Evolutionary conservation across 2,888 invertebrate species (phyloP), one percentile per base, ranked within the genome.

Genomic region (Lasioglossum oenotherae): DNA sequence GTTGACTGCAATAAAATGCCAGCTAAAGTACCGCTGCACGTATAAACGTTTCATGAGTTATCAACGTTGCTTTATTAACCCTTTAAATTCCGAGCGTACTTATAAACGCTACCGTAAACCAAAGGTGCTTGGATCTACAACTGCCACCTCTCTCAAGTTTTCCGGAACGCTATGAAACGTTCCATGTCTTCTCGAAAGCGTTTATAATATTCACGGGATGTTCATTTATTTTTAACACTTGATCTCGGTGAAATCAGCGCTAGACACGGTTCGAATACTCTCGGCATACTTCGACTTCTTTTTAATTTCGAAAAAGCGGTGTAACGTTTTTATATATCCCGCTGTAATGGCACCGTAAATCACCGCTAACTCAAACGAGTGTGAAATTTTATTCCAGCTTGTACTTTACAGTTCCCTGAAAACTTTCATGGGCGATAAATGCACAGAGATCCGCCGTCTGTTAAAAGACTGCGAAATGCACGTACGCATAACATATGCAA

Each of bases 391-490:
- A 64, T 64, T 31, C 64, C 64, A 2, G 6, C 31, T 64, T 16
- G 64, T 31, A 31, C 16, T 6, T 31, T 31, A 31, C 64, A 31
- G 64, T 64, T 64, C 31, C 31, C 31, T 64, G 64, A 64, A 64
- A 64, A 31, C 31, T 16, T 64, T 64, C 64, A 64, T 64, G 31
- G 64, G 6, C 64, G 27, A 64, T 64, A 64, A 64, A 64, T 6
- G 64, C 64, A 6, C n/a, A 5, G 31, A 31, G 27, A 31, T 14
- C 64, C 2, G 60, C 60, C 31, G 64, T 31, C 31, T 64, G 64
- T 64, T 64, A 64, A 64, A 31, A 6, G 31, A 64, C 64, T 64
- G 64, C 14, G 64, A 31, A 64, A 64, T 64, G 64, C 64, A 64
- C 31, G 64, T 60, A 60, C 0, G 64, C 64, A 64, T 60, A 16